Percentiles rank a stretch among this genome's conserved stretches.
phyloP scores from a whole-genome alignment of 2,113 vertebrate genomes.

The Passer domesticus region DNA sequence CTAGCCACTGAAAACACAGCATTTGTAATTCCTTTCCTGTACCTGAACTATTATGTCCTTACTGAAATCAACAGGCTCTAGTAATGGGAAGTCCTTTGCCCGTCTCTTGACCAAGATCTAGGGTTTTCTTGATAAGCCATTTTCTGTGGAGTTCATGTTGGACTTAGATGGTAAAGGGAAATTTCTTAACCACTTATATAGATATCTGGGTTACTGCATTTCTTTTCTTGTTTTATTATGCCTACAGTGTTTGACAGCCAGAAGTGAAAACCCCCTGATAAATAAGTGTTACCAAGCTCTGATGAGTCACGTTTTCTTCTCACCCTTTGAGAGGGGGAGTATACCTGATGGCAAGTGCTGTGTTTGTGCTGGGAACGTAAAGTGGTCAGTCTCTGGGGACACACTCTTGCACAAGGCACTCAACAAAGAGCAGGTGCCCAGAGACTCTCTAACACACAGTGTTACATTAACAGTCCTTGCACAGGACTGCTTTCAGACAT shows the following conservation, averaged over 20 bases:
- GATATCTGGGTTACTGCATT: neutral
- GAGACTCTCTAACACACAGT: neutral
- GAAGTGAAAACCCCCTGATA: conserved; percentile 1
- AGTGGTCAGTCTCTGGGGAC: neutral
- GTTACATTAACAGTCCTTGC: neutral
- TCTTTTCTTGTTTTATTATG: neutral
- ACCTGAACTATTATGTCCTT: neutral
- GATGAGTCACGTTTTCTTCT: conserved; percentile 53
- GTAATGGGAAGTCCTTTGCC: neutral
- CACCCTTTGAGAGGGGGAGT: neutral
- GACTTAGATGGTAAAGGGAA: neutral
- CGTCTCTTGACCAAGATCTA: neutral
- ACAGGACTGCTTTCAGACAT: neutral
- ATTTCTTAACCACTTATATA: neutral
- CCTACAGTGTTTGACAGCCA: neutral
- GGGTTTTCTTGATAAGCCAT: neutral
- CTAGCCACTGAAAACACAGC: neutral
- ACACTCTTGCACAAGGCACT: neutral
- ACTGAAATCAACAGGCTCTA: neutral
- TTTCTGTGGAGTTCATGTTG: neutral
- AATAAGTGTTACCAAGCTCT: neutral
- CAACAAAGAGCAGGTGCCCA: neutral
- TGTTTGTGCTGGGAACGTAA: neutral
- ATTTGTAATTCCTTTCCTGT: neutral
- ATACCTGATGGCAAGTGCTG: neutral